These are phyloP conservation scores for Bugula neritina DNA, from an alignment of 2,888 invertebrate genomes.

Conservation along the genomic window DNA sequence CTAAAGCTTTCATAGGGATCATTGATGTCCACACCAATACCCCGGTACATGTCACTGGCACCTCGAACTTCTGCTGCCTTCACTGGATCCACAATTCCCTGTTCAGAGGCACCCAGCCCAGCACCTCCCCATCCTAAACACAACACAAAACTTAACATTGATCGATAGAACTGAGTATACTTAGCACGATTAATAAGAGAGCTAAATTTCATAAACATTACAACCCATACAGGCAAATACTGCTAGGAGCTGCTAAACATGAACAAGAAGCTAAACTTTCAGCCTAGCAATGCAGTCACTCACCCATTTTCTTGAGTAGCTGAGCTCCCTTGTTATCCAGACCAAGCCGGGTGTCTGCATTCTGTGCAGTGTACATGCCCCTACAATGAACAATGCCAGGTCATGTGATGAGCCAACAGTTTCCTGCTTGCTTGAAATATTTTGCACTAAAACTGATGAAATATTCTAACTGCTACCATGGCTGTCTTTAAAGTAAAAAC, in stretches of 20 bases:
- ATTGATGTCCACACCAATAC: constrained; percentile 76
- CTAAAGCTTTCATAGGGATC: constrained; percentile 96
- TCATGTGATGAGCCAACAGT: neutral
- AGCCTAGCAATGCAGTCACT: constrained; percentile 29
- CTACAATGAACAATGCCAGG: neutral
- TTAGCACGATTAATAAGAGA: neutral
- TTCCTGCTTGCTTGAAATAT: neutral
- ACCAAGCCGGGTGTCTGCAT: constrained; percentile 56
- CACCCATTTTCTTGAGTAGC: constrained; percentile 88
- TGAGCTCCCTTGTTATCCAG: constrained; percentile 93
- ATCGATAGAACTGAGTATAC: too few relatives aligned
- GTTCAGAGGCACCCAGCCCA: constrained; percentile 87
- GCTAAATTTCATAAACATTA: too few relatives aligned
- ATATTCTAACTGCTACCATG: too few relatives aligned
- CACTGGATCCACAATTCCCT: constrained; percentile 91
- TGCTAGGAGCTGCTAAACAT: too few relatives aligned
- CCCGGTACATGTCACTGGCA: constrained; percentile 86
- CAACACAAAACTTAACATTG: too few relatives aligned
- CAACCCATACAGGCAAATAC: too few relatives aligned
- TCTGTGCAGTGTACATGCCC: neutral
- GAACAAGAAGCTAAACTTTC: neutral
- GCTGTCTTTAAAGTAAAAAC: too few relatives aligned
- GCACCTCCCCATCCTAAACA: constrained; percentile 79
- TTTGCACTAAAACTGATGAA: neutral
- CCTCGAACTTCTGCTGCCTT: constrained; percentile 79